Percentiles rank a stretch among this genome's conserved stretches.
Conservation (phyloP, 1,140 invertebrate genomes). For the Platorchestia sp. region DNA sequence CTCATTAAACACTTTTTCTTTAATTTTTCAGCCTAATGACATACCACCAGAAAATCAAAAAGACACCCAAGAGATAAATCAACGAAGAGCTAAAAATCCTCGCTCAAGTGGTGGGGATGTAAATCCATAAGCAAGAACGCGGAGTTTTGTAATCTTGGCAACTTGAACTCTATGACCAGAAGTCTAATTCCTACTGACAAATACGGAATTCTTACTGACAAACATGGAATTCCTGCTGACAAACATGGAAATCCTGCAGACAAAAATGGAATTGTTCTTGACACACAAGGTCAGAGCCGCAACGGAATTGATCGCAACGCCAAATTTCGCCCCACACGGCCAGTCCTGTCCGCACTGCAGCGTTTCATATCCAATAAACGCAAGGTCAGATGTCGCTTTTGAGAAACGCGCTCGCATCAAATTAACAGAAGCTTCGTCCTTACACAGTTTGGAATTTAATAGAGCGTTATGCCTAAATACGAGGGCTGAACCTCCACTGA, state of each 20-base stretch:
- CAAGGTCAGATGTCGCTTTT: not conserved
- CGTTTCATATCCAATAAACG: not conserved
- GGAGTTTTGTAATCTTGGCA: not conserved
- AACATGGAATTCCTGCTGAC: not conserved
- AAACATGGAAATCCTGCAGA: too few relatives aligned
- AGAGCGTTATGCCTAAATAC: not conserved
- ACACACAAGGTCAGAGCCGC: too few relatives aligned
- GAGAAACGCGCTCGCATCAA: not conserved
- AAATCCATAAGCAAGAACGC: not conserved
- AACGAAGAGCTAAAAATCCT: not conserved
- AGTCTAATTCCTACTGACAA: not conserved
- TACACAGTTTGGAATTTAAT: not conserved
- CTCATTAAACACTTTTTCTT: not conserved
- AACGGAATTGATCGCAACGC: not conserved
- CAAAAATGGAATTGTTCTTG: too few relatives aligned
- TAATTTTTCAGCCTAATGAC: not conserved
- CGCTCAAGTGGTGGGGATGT: not conserved
- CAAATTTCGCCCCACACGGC: not conserved
- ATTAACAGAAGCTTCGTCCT: not conserved
- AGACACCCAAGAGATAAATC: not conserved
- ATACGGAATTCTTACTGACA: not conserved
- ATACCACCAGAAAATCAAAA: not conserved
- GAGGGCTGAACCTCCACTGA: not conserved
- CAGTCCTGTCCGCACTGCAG: not conserved
- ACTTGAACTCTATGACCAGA: not conserved